Base-by-base conservation (phyloP, 2,797 vertebrate genomes). In the Lateolabrax maculatus region DNA sequence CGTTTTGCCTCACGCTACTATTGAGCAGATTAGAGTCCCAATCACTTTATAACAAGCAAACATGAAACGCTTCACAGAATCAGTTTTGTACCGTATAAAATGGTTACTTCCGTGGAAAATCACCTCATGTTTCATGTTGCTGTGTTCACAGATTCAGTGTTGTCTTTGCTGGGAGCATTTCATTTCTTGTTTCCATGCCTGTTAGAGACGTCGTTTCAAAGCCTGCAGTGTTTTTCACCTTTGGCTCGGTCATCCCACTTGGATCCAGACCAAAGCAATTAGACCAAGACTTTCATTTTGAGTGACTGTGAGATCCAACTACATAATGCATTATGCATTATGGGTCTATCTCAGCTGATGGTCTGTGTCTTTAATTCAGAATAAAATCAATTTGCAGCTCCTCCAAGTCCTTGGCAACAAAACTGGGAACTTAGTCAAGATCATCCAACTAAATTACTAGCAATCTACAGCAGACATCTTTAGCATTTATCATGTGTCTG, bases 221-320 rank as follows among this genome's bases (percentile, higher is more conserved):
- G 5, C 49, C 55, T 67, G 58, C 60, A 67, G 70, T 36, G 31
- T 37, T 71, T 64, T 66, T 67, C 77, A 70, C 69, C 69, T 46
- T 58, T 25, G 8, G 58, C 66, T 52, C 56, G 0, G 39, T 27
- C 64, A 46, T 25, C 21, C 51, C 34, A 21, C 25, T 63, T 71
- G 73, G 77, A 71, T 58, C 60, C 61, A 49, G 46, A 68, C 56
- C 60, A 77, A 66, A 71, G 75, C 70, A 75, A 72, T 63, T 41
- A 49, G 31, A 44, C 27, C 29, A 2, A n/a, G 25, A 51, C 41
- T 70, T 34, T 77, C 68, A 67, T 18, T 53, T 4, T 72, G 56
- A 79, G 39, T 82, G 80, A 79, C 76, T 44, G 52, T 4, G 1
- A 27, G 25, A 56, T 39, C 27, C 7, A 0, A 1, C 49, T n/a